Percentiles rank a stretch among this genome's conserved stretches.
Conservation (phyloP, 2,113 vertebrate genomes). For the Petrocephalus zakoni region DNA sequence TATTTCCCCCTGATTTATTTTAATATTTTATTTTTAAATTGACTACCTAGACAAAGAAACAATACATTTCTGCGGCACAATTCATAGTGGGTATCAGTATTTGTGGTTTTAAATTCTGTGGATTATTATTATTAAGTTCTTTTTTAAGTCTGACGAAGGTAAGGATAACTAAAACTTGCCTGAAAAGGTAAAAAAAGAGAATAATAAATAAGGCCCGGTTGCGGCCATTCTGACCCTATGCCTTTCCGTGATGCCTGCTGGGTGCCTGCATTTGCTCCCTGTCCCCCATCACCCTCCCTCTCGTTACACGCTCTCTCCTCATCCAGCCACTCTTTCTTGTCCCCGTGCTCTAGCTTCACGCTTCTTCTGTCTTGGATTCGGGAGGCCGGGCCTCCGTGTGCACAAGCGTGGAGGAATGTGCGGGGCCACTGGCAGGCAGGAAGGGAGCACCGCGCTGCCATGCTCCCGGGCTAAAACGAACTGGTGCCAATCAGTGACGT, state of each 20-base stretch:
- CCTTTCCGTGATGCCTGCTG: background rate
- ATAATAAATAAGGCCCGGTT: background rate
- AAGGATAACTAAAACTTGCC: background rate
- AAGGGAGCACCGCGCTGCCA: background rate
- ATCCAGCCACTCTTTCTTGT: background rate
- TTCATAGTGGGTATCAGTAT: background rate
- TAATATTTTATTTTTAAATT: too few species aligned
- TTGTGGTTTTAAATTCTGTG: background rate
- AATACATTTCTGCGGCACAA: background rate
- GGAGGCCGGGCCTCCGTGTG: conserved; percentile 18
- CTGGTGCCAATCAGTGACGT: conserved; percentile 12
- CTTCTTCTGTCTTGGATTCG: conserved; percentile 30
- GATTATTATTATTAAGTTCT: background rate
- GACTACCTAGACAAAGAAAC: background rate
- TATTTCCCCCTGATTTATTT: background rate
- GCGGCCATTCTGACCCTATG: background rate
- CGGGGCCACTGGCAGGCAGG: conserved; percentile 11
- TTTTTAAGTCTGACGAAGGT: background rate
- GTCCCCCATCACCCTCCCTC: background rate
- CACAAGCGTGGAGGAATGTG: conserved; percentile 8
- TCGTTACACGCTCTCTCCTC: background rate
- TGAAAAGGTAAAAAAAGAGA: background rate
- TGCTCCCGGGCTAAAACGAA: background rate
- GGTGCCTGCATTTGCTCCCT: background rate
- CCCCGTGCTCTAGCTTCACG: background rate